phyloP scores from a whole-genome alignment of 2,797 vertebrate genomes.

The Malurus splendens region DNA sequence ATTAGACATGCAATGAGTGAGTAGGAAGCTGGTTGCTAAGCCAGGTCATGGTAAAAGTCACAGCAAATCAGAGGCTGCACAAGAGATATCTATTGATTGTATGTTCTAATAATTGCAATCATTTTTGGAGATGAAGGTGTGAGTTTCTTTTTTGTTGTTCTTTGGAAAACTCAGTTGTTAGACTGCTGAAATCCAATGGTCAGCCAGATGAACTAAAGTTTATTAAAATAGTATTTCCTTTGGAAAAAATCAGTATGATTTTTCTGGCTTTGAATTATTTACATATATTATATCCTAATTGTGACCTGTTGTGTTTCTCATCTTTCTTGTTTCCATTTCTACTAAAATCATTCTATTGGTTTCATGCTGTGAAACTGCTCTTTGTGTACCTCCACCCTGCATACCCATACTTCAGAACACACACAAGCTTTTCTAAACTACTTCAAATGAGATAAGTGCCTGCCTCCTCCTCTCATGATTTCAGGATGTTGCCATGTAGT shows the following conservation, averaged over 20 bases:
- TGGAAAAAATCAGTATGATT: neutral
- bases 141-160: neutral
- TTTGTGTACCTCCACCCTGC: neutral
- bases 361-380: neutral
- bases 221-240: neutral
- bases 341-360: neutral
- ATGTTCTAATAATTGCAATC: neutral
- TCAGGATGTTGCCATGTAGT: neutral
- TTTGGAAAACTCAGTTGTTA: neutral
- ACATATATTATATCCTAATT: neutral
- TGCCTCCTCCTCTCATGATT: neutral
- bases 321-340: neutral
- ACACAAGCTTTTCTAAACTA: neutral
- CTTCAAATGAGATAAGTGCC: neutral
- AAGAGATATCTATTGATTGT: accelerated
- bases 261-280: neutral
- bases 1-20: neutral
- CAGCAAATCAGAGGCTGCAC: neutral
- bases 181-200: neutral
- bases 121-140: neutral
- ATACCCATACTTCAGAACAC: neutral
- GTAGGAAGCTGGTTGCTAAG: neutral
- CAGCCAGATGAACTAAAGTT: neutral
- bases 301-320: neutral
- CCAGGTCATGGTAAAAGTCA: neutral